A percentile compares a stretch with the other conserved stretches of the same genome.
Evolutionary conservation across 2,113 vertebrate genomes (phyloP).

Genomic region (Melanerpes formicivorus): DNA sequence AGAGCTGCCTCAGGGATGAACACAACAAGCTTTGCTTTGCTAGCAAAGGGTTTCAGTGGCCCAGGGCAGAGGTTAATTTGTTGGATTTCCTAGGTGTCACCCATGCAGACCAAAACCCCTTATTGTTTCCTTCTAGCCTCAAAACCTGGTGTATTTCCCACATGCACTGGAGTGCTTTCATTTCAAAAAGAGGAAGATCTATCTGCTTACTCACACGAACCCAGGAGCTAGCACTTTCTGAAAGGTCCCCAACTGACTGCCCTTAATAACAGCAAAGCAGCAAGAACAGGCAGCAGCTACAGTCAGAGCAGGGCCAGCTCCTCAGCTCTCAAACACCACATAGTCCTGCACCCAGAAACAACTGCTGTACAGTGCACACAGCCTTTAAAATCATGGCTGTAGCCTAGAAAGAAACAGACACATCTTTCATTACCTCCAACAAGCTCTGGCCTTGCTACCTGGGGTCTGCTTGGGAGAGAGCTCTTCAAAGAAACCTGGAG

Average conservation of each 20-base stretch:
- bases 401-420: neutral
- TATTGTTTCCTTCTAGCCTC: neutral
- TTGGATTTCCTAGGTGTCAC: neutral
- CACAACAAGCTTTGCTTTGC: neutral
- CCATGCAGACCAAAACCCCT: neutral
- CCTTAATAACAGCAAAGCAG: neutral
- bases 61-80: rapidly evolving
- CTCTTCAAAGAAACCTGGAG: neutral
- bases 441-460: neutral
- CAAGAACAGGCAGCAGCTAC: neutral
- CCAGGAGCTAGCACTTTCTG: neutral
- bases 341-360: neutral
- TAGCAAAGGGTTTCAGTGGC: neutral
- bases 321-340: too few relatives aligned
- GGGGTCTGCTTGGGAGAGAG: neutral
- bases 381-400: neutral
- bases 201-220: neutral
- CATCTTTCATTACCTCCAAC: neutral
- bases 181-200: neutral
- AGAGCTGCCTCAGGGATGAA: neutral
- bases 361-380: neutral
- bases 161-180: neutral
- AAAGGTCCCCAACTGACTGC: neutral
- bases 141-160: neutral
- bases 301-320: rapidly evolving